Percentiles rank a stretch among this genome's conserved stretches.
Evolutionary conservation across 2,797 vertebrate genomes (phyloP).

Genomic region (Cossypha caffra): DNA sequence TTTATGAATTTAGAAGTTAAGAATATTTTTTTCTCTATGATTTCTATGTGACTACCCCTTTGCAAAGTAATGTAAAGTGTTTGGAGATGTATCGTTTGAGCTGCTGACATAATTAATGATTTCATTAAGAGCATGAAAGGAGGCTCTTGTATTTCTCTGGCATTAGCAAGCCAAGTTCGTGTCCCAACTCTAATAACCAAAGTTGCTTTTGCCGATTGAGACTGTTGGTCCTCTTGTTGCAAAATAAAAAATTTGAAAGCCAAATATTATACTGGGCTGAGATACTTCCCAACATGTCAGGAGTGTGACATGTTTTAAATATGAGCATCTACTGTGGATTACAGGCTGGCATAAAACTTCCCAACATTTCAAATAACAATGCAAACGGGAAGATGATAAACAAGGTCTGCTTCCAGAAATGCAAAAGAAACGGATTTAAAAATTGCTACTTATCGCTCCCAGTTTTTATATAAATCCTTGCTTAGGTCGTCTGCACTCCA

Average conservation of each 20-base stretch:
- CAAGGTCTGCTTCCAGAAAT: background rate
- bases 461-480: background rate
- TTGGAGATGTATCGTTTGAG: slow-evolving; percentile 66
- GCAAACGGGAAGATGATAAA: slow-evolving; percentile 4
- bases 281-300: slow-evolving; percentile 57
- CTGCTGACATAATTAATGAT: slow-evolving; percentile 78
- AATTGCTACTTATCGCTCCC: background rate
- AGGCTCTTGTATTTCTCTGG: slow-evolving; percentile 70
- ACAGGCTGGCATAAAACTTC: background rate
- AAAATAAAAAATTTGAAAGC: slow-evolving; percentile 70
- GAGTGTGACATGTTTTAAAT: slow-evolving; percentile 42
- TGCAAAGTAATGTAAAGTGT: slow-evolving; percentile 67
- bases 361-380: slow-evolving; percentile 42
- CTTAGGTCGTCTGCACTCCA: background rate
- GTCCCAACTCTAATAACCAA: slow-evolving; percentile 63
- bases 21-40: slow-evolving; percentile 17
- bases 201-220: slow-evolving; percentile 57
- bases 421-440: background rate
- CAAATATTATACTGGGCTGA: slow-evolving; percentile 72
- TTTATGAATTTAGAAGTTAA: background rate
- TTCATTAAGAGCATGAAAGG: slow-evolving; percentile 75
- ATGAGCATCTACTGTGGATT: slow-evolving; percentile 45
- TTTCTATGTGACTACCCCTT: slow-evolving; percentile 42
- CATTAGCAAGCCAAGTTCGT: slow-evolving; percentile 59
- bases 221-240: slow-evolving; percentile 66